Evolutionary conservation across 2,888 invertebrate genomes (phyloP), one percentile per base, ranked within the genome.

Genomic region (Cryptus viduatorius): DNA sequence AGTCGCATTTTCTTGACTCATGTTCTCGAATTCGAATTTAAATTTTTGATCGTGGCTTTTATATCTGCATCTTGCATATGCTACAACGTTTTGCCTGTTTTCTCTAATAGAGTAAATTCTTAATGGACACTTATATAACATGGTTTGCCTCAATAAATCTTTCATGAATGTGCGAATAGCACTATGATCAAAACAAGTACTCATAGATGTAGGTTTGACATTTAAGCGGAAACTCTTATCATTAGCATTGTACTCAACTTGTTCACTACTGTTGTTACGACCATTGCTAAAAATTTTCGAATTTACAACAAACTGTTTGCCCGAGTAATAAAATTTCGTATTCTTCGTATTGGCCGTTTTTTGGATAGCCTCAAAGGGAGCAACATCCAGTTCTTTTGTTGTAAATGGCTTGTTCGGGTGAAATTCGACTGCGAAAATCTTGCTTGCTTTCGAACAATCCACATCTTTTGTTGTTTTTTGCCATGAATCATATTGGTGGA

Each of bases 71-170:
- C 12, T 14, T 16, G 53, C 53, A 19, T 71, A 71, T 37, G 69
- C 69, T 16, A 71, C 69, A 5, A 71, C 37, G 69, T 37, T 37
- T 10, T 37, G 16, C 37, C 53, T 68, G 50, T 68, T 68, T 48
- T 48, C 48, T 68, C 68, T 19, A n/a, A 68, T 14, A n/a, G 29
- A 50, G 29, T 68, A 68, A 14, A 68, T 68, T 24, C 29, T 48
- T 48, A 48, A 7, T 1, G 48, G 68, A 24, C 67, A 46, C 12
- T 29, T 19, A 29, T 68, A 50, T 7, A n/a, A 3, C 29, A 48
- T 48, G 14, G 24, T 14, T 3, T 14, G n/a, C 48, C n/a, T 68
- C 29, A 68, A 48, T 31, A 68, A 29, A 8, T 12, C 10, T 31
- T 68, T 24, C 10, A 68, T 50, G 8, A 68, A 68, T n/a, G 7